A percentile compares a stretch with the other conserved stretches of the same genome.
These are phyloP conservation scores for Tenualosa ilisha DNA, from an alignment of 2,797 vertebrate species.

Conservation along the genomic window DNA sequence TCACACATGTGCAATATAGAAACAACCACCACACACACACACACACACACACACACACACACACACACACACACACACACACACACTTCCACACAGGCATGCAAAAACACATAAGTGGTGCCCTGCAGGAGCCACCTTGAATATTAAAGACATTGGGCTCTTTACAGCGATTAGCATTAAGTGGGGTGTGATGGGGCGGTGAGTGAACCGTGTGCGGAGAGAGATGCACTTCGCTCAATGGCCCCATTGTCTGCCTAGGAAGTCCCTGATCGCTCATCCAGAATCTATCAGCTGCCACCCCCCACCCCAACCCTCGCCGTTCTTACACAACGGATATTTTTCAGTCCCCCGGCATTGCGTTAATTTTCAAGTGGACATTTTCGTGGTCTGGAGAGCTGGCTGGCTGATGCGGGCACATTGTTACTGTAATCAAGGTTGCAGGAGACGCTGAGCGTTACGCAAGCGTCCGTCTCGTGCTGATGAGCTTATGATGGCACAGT, in stretches of 20 bases:
- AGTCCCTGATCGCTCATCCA: background rate
- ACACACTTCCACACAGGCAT: background rate
- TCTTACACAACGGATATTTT: background rate
- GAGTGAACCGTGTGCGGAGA: background rate
- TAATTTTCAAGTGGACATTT: background rate
- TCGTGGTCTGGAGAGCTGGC: background rate
- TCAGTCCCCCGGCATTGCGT: background rate
- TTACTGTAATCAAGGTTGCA: background rate
- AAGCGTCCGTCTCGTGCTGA: background rate
- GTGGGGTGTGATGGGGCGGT: background rate
- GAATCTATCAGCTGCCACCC: background rate
- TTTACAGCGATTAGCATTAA: slow-evolving; percentile 6
- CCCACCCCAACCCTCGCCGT: background rate
- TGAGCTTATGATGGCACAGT: background rate
- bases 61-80: background rate
- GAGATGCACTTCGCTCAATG: background rate
- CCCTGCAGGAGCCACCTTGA: background rate
- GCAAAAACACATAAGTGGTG: background rate
- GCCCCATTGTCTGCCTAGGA: background rate
- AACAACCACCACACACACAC: background rate
- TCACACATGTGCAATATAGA: too few species aligned
- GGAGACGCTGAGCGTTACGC: background rate
- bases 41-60: background rate
- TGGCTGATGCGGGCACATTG: background rate
- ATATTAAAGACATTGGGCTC: background rate